These are phyloP conservation scores for Cnemophilus loriae DNA, from an alignment of 2,113 vertebrate species.

Conservation along the genomic window DNA sequence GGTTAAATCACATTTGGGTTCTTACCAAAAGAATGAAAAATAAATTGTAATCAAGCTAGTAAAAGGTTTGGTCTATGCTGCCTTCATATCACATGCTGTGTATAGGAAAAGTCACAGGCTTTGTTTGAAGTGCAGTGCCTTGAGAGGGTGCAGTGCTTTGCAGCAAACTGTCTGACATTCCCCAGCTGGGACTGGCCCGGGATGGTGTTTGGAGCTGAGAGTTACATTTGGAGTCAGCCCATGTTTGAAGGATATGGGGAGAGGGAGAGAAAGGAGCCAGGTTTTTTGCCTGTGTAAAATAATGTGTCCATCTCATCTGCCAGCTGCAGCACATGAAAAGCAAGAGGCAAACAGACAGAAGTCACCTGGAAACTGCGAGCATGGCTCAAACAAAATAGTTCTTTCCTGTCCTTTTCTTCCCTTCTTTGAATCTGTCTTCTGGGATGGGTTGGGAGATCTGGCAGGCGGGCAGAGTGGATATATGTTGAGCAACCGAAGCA, in stretches of 20 bases:
- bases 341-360: not conserved
- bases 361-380: constrained; percentile 13
- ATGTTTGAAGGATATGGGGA: constrained; percentile 1
- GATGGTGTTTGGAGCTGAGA: not conserved
- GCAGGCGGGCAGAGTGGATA: not conserved
- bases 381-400: not conserved
- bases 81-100: not conserved
- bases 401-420: constrained; percentile 1
- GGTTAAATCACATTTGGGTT: constrained; percentile 19
- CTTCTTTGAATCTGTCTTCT: not conserved
- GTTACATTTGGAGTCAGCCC: constrained; percentile 4
- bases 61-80: not conserved
- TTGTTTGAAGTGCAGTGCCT: constrained; percentile 31
- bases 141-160: not conserved
- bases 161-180: not conserved
- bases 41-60: not conserved
- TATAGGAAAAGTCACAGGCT: constrained; percentile 27
- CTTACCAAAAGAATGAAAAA: not conserved
- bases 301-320: not conserved
- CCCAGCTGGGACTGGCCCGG: constrained; percentile 10
- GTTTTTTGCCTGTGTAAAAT: constrained; percentile 4
- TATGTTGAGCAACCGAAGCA: not conserved
- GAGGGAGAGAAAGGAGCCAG: not conserved
- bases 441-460: not conserved
- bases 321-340: constrained; percentile 5